Base-by-base conservation (phyloP, 2,888 invertebrate species). In the Mythimna loreyi region DNA sequence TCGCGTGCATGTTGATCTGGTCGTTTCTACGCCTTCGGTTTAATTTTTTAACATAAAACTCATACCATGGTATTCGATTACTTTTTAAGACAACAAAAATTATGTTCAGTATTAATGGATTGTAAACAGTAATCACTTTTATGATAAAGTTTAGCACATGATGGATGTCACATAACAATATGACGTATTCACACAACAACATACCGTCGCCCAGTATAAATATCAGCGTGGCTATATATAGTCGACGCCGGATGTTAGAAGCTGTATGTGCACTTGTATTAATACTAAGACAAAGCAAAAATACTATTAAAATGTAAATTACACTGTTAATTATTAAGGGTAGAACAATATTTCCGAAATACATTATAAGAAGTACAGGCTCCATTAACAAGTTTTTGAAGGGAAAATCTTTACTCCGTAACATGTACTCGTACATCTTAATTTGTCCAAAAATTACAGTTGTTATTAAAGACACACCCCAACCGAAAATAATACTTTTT, bases 401-500 rank as follows among this genome's bases (percentile, higher is more conserved):
- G n/a, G n/a, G n/a, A n/a, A n/a, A n/a, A n/a, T n/a, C n/a, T n/a
- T n/a, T n/a, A n/a, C n/a, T n/a, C n/a, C n/a, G n/a, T n/a, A n/a
- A n/a, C n/a, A n/a, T n/a, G n/a, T n/a, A n/a, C n/a, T n/a, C n/a
- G n/a, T n/a, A n/a, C n/a, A n/a, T n/a, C n/a, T n/a, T n/a, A n/a
- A n/a, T n/a, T n/a, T n/a, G n/a, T n/a, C n/a, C n/a, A n/a, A n/a
- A n/a, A n/a, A 45, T 45, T 0, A 2, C 23, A 11, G 23, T 23
- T 13, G 13, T 49, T 23, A 49, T 11, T 13, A 64, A 47, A 33
- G 64, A 6, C 16, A 25, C 16, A 16, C 45, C 62, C 45, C 62
- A 64, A 16, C 33, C 63, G 25, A 60, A 23, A 0, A 64, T 3
- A 3, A 7, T 1, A 64, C 30, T 45, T 61, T 45, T 61, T 45